Evolutionary conservation across 2,888 invertebrate genomes (phyloP).

Genomic region (Apodemia hepburni): DNA sequence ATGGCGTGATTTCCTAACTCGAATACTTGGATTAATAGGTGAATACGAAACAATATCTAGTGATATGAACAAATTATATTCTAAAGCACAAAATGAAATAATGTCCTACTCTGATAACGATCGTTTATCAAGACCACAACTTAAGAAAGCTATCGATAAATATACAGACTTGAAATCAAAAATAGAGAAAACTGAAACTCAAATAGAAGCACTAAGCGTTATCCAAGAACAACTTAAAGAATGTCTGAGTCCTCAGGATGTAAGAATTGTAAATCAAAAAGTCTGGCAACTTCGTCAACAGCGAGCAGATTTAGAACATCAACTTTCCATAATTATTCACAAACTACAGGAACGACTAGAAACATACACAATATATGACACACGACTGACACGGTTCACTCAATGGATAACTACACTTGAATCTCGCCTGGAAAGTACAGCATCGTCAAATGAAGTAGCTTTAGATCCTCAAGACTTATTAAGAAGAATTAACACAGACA

Average conservation of each 20-base stretch:
- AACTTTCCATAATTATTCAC: slow-evolving; percentile 85
- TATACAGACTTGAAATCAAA: slow-evolving; percentile 81
- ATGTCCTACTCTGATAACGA: slow-evolving; percentile 77
- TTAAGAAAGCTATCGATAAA: slow-evolving; percentile 82
- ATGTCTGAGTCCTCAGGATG: slow-evolving; percentile 90
- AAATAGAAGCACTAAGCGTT: slow-evolving; percentile 85
- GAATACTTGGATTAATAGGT: slow-evolving; percentile 82
- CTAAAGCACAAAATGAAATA: slow-evolving; percentile 82
- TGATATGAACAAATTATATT: slow-evolving; percentile 81
- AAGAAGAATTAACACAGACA: slow-evolving; percentile 85
- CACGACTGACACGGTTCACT: slow-evolving; percentile 82
- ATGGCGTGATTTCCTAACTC: slow-evolving; percentile 87
- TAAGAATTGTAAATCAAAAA: slow-evolving; percentile 88
- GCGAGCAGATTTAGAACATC: slow-evolving; percentile 89
- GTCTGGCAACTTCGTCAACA: slow-evolving; percentile 90
- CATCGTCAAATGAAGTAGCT: slow-evolving; percentile 68
- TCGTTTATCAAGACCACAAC: slow-evolving; percentile 80
- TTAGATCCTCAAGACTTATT: slow-evolving; percentile 87
- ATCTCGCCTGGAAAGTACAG: slow-evolving; percentile 81
- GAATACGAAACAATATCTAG: slow-evolving; percentile 82
- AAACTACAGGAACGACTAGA: slow-evolving; percentile 87
- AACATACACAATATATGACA: slow-evolving; percentile 85
- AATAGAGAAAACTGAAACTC: slow-evolving; percentile 78
- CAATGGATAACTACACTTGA: slow-evolving; percentile 87
- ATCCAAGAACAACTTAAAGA: slow-evolving; percentile 92